A percentile compares a stretch with the other conserved stretches of the same genome.
Conservation (phyloP, 2,113 vertebrate species). For the Conger conger region DNA sequence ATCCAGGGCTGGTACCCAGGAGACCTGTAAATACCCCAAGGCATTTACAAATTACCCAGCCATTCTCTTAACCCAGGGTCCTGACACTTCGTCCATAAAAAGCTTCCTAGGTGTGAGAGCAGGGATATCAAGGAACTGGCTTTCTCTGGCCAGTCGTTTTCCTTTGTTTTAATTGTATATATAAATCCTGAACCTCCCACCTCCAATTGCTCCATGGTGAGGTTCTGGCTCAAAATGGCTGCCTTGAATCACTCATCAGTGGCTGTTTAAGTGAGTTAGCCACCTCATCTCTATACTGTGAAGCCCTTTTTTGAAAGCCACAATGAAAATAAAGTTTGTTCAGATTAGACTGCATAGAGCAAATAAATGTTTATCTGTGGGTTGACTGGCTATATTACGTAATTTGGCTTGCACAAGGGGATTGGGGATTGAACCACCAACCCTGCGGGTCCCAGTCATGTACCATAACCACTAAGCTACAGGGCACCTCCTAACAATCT, state of each 20-base stretch:
- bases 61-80: not conserved
- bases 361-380: not conserved
- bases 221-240: not conserved
- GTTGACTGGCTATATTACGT: too few species aligned
- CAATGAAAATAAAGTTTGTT: not conserved
- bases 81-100: not conserved
- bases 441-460: too few species aligned
- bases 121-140: not conserved
- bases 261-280: not conserved
- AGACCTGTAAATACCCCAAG: not conserved
- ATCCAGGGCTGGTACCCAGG: not conserved
- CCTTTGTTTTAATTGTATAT: not conserved
- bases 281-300: not conserved
- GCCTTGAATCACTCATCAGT: not conserved
- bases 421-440: too few species aligned
- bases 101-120: not conserved
- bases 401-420: too few species aligned
- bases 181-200: not conserved
- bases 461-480: too few species aligned
- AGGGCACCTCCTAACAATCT: too few species aligned
- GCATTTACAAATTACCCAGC: too few species aligned
- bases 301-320: not conserved
- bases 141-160: not conserved
- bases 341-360: not conserved
- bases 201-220: not conserved